These are phyloP conservation scores for Pristionchus arcanus DNA, from an alignment of 2,888 invertebrate genomes.

Conservation along the genomic window DNA sequence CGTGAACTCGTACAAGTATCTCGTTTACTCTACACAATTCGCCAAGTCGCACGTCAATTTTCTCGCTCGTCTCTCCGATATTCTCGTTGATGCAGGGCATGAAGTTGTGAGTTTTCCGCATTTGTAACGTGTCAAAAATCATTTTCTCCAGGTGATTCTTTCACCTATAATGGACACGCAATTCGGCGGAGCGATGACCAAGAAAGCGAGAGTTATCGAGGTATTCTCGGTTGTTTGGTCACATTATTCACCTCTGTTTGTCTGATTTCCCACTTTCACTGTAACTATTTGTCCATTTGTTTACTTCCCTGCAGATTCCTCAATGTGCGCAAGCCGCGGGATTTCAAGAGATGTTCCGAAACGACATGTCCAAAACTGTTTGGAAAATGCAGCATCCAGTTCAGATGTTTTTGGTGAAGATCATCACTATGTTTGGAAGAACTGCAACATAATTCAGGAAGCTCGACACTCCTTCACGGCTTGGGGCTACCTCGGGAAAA, in stretches of 20 bases:
- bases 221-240: background rate
- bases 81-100: slow-evolving; percentile 10
- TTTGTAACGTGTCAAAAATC: background rate
- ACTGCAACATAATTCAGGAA: background rate
- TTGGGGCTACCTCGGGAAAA: background rate
- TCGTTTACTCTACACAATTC: slow-evolving; percentile 6
- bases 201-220: slow-evolving; percentile 24
- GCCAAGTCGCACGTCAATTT: slow-evolving; percentile 1
- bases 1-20: background rate
- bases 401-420: background rate
- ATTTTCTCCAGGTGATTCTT: background rate
- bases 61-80: slow-evolving; percentile 10
- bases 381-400: background rate
- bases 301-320: background rate
- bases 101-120: background rate
- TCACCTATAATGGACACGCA: background rate
- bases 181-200: background rate
- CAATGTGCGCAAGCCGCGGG: background rate
- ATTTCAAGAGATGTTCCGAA: background rate
- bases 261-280: background rate
- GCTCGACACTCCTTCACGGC: background rate
- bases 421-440: too few relatives aligned
- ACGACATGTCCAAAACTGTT: background rate
- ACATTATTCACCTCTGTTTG: background rate
- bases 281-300: background rate